Evolutionary conservation across 2,797 vertebrate species (phyloP), one percentile per base, ranked within the genome.

Genomic region (Pseudocheirus occidentalis): DNA sequence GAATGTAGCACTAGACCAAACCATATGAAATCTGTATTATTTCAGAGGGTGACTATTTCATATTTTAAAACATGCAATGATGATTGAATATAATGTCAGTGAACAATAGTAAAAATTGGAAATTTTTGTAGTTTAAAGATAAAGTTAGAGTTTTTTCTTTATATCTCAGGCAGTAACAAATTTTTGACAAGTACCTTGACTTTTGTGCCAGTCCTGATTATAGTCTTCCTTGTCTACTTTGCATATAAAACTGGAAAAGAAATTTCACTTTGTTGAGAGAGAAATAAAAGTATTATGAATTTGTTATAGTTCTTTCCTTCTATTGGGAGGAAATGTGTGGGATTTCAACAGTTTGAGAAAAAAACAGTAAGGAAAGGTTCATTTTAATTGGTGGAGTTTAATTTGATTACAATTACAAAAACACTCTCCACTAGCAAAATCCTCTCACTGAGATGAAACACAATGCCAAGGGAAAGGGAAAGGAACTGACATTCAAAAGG

Each of bases 131-230:
- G 62, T 94, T 96, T 94, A 95, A 96, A 95, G 94, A 97, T 97
- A 97, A 97, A 96, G 13, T 57, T 55, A 96, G 95, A 95, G 91
- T n/a, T 56, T 95, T 13, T 96, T 95, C 94, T 95, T 53, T 0
- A 89, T 92, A 94, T 13, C 0, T 93, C 92, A 21, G 90, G 94
- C 90, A 97, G 97, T 97, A 92, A 34, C 94, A 93, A 94, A 92
- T 94, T 97, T 94, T 97, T 98, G 97, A 97, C 96, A 98, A 91
- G 55, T 92, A 93, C 55, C 90, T 97, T 96, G 97, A 96, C 95
- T 96, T 96, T 96, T 95, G 95, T 91, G 46, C 46, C 34, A 90
- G 62, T 40, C 27, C 52, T 93, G 93, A 58, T 96, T 97, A 90
- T 90, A 97, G 66, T 21, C 73, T n/a, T 87, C 81, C 95, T 97